Conservation (phyloP, 1,140 invertebrate genomes). For the Maconellicoccus hirsutus region DNA sequence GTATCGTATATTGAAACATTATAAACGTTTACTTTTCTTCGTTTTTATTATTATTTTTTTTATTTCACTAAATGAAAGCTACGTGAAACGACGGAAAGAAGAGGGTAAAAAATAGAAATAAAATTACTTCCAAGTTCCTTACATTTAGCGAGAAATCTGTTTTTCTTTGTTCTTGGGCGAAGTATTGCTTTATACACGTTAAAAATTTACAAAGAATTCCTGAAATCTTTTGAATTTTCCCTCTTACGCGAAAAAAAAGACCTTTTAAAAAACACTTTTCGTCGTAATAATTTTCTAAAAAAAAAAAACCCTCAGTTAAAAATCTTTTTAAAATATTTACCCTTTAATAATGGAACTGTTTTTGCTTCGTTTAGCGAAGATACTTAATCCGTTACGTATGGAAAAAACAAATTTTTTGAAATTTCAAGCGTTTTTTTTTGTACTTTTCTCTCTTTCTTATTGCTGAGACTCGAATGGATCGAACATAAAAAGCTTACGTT, state of each 20-base stretch:
- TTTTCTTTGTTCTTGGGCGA: neutral
- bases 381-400: constrained; percentile 18
- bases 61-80: too few species aligned
- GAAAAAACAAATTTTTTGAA: constrained; percentile 6
- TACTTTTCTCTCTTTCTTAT: too few species aligned
- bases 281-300: neutral
- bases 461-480: neutral
- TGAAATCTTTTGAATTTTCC: constrained; percentile 9
- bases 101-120: neutral
- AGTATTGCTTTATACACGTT: neutral
- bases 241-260: constrained; percentile 3
- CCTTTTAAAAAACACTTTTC: constrained; percentile 9
- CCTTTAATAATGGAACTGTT: constrained; percentile 15
- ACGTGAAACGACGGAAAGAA: too few species aligned
- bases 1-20: too few species aligned
- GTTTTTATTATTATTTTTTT: too few species aligned
- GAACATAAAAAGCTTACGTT: neutral
- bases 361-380: constrained; percentile 11
- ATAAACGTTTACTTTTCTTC: too few species aligned
- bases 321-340: constrained; percentile 14
- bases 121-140: neutral
- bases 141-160: constrained; percentile 2
- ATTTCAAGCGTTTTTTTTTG: neutral
- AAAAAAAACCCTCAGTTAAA: constrained; percentile 17
- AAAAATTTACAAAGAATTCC: constrained; percentile 10